Conservation (phyloP, 2,113 vertebrate species). For the Pituophis catenifer region DNA sequence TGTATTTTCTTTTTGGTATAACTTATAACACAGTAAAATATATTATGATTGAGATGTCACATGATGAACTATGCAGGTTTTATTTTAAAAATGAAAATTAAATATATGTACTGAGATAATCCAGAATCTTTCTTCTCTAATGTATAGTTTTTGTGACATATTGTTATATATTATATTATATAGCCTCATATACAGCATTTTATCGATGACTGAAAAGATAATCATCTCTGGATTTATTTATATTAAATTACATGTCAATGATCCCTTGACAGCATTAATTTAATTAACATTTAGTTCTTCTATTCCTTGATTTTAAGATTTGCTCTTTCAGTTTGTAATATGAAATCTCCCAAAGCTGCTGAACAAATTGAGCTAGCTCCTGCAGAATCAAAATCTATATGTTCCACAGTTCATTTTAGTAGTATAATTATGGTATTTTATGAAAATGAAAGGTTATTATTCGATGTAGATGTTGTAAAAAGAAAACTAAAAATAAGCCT, state of each 20-base stretch:
- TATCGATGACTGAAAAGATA: background rate
- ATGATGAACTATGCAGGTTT: background rate
- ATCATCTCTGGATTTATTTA: slow-evolving; percentile 30
- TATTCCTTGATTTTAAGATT: slow-evolving; percentile 80
- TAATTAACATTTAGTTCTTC: slow-evolving; percentile 30
- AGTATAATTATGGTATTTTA: slow-evolving; percentile 91
- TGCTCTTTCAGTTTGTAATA: slow-evolving; percentile 84
- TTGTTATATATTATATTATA: background rate
- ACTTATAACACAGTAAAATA: background rate
- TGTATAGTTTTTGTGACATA: background rate
- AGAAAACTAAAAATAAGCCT: slow-evolving; percentile 67
- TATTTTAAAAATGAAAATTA: slow-evolving; percentile 1
- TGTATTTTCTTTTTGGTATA: background rate
- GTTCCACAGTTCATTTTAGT: slow-evolving; percentile 97
- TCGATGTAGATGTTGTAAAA: slow-evolving; percentile 77
- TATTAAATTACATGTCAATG: slow-evolving; percentile 24
- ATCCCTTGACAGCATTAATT: slow-evolving; percentile 9
- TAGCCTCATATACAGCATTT: background rate
- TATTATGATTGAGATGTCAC: background rate
- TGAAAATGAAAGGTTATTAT: slow-evolving; percentile 85
- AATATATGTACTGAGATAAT: background rate
- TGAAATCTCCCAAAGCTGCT: slow-evolving; percentile 87
- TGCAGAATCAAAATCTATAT: slow-evolving; percentile 78
- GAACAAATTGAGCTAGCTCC: slow-evolving; percentile 85
- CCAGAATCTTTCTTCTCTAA: background rate